phyloP scores from a whole-genome alignment of 2,888 invertebrate species.

The Lordiphosa fenestrarum region DNA sequence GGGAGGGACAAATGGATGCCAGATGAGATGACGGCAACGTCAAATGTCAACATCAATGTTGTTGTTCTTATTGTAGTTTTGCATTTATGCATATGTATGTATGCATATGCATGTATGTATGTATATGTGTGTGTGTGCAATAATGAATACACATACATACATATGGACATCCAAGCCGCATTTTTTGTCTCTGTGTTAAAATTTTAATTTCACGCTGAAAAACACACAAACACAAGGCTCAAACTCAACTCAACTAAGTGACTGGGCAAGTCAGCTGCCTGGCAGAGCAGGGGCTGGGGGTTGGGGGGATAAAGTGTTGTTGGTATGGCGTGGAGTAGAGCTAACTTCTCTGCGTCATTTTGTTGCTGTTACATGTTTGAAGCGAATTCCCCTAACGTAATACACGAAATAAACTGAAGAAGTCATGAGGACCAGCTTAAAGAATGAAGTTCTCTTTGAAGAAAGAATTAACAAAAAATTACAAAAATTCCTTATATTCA shows the following conservation, averaged over 20 bases:
- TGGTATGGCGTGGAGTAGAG: too few relatives aligned
- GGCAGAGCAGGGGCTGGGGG: too few relatives aligned
- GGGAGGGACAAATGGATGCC: conserved; percentile 38
- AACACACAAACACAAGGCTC: conserved; percentile 28
- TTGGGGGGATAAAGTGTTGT: too few relatives aligned
- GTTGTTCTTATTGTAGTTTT: conserved; percentile 37
- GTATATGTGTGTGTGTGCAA: conserved; percentile 25
- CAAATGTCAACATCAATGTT: conserved; percentile 71
- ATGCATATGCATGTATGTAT: conserved; percentile 7
- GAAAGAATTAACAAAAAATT: neutral
- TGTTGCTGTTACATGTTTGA: conserved; percentile 60
- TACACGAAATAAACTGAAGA: conserved; percentile 17
- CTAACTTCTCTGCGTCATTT: conserved; percentile 29
- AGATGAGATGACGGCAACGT: conserved; percentile 57
- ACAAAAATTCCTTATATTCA: too few relatives aligned
- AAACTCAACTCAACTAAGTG: conserved; percentile 24
- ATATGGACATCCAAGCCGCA: conserved; percentile 12
- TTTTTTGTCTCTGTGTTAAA: conserved; percentile 64
- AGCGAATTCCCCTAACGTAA: conserved; percentile 26
- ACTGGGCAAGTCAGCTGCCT: conserved; percentile 22
- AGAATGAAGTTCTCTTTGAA: neutral
- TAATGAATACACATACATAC: conserved; percentile 30
- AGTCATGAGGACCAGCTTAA: neutral
- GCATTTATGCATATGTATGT: conserved; percentile 49
- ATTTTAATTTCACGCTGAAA: conserved; percentile 78